Conservation (phyloP, 2,113 vertebrate genomes). For the Okapia johnstoni region DNA sequence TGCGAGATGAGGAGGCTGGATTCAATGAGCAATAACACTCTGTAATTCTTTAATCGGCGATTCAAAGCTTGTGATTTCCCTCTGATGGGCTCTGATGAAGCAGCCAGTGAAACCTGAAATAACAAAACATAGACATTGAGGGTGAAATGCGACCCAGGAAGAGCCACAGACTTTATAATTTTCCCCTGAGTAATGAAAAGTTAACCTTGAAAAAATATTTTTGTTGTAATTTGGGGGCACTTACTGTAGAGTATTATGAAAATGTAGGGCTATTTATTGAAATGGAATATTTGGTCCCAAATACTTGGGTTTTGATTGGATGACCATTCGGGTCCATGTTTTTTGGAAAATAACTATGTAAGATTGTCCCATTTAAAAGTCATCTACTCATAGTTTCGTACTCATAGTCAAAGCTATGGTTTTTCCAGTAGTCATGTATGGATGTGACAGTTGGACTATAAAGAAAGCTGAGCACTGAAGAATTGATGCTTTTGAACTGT, state of each 20-base stretch:
- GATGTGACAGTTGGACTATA: background rate
- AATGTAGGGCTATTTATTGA: background rate
- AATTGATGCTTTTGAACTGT: background rate
- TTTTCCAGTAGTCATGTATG: background rate
- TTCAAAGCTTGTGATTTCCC: background rate
- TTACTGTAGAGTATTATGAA: background rate
- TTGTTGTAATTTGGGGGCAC: background rate
- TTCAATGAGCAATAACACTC: background rate
- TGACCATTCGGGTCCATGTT: background rate
- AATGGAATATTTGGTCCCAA: constrained; percentile 20
- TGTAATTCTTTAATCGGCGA: background rate
- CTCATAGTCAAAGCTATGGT: background rate
- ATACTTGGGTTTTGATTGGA: constrained; percentile 32
- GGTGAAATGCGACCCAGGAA: background rate
- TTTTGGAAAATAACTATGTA: background rate
- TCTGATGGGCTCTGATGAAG: background rate
- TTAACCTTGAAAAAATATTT: constrained; percentile 38
- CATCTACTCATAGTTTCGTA: background rate
- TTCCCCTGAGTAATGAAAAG: constrained; percentile 33
- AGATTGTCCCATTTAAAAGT: background rate
- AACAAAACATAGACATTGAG: background rate
- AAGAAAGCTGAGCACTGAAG: background rate
- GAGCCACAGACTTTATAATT: background rate
- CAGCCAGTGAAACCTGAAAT: constrained; percentile 9
- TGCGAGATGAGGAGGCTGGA: background rate